Evolutionary conservation across 2,888 invertebrate species (phyloP).

Genomic region (Drosophila merina): DNA sequence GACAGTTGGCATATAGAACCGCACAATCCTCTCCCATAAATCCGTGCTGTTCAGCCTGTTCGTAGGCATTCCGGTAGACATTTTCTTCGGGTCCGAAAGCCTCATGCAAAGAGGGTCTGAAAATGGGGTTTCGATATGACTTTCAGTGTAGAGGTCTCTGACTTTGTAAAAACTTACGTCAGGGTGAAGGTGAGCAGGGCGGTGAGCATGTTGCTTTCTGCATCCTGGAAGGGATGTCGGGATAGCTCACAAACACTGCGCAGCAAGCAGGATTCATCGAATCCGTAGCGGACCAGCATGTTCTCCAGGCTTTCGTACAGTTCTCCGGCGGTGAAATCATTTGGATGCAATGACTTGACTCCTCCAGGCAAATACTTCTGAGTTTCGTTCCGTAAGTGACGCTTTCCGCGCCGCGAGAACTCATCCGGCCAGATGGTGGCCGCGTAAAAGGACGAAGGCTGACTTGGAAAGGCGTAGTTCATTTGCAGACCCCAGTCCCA

Average conservation of each 20-base stretch:
- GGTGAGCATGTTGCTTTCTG: slow-evolving; percentile 86
- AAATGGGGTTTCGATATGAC: slow-evolving; percentile 53
- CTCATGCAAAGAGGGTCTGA: slow-evolving; percentile 85
- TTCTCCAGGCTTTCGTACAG: slow-evolving; percentile 82
- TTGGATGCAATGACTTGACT: slow-evolving; percentile 85
- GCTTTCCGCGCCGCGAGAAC: slow-evolving; percentile 43
- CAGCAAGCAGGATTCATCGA: slow-evolving; percentile 88
- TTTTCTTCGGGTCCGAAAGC: slow-evolving; percentile 85
- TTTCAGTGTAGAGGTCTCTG: slow-evolving; percentile 81
- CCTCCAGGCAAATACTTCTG: slow-evolving; percentile 45
- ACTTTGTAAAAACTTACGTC: slow-evolving; percentile 85
- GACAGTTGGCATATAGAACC: slow-evolving; percentile 70
- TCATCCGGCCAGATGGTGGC: slow-evolving; percentile 72
- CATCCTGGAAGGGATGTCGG: slow-evolving; percentile 86
- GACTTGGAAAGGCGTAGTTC: slow-evolving; percentile 75
- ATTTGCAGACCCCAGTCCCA: slow-evolving; percentile 81
- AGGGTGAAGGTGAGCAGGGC: slow-evolving; percentile 88
- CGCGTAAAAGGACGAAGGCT: slow-evolving; percentile 69
- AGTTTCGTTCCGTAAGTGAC: slow-evolving; percentile 50
- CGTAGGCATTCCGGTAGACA: slow-evolving; percentile 78
- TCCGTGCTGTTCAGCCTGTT: slow-evolving; percentile 78
- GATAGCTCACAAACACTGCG: slow-evolving; percentile 89
- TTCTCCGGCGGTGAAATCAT: slow-evolving; percentile 82
- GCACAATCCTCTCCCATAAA: slow-evolving; percentile 71
- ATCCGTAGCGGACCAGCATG: slow-evolving; percentile 80